phyloP scores from a whole-genome alignment of 2,113 vertebrate genomes.

The Octodon degus region DNA sequence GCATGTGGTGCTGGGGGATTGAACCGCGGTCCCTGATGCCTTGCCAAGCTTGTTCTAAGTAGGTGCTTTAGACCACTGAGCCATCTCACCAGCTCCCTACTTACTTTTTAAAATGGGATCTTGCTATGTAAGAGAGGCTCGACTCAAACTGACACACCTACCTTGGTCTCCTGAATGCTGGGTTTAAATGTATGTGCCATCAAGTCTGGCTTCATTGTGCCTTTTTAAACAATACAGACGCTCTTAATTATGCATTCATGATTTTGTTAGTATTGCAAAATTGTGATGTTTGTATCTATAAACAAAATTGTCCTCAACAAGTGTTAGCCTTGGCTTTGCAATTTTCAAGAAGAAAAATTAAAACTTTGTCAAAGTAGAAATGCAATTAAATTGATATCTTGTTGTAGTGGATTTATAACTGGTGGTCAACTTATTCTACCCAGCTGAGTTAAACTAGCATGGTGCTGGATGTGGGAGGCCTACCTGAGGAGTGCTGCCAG shows the following conservation, averaged over 20 bases:
- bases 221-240: no score
- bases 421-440: no score
- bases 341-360: slow-evolving; percentile 28
- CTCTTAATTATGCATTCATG: no score
- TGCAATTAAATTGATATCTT: background rate
- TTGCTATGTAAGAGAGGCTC: background rate
- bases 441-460: no score
- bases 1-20: no score
- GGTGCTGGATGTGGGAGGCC: no score
- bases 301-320: background rate
- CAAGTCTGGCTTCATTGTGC: background rate
- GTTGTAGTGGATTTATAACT: background rate
- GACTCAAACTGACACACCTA: background rate
- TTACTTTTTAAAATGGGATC: background rate
- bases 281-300: background rate
- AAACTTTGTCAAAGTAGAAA: background rate
- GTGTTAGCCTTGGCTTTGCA: background rate
- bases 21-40: no score
- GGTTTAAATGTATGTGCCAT: background rate
- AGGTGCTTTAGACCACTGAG: no score
- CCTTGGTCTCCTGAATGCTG: background rate
- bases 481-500: no score
- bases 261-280: no score
- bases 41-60: no score
- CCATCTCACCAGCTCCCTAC: no score